A percentile compares a stretch with the other conserved stretches of the same genome.
phyloP scores from a whole-genome alignment of 2,797 vertebrate species.

The Loris lydekkerianus region DNA sequence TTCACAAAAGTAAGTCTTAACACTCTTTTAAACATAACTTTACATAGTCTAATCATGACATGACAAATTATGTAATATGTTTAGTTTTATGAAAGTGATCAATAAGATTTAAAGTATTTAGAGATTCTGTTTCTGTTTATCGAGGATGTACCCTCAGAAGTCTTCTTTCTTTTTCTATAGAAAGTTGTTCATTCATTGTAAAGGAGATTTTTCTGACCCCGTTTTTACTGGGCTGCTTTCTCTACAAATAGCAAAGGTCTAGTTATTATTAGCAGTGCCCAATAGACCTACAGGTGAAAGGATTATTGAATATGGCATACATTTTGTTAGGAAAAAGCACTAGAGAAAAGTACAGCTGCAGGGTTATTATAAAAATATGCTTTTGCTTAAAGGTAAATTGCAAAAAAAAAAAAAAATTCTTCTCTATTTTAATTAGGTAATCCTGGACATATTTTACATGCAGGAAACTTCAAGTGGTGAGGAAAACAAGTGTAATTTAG shows the following conservation, averaged over 20 bases:
- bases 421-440: constrained; percentile 75
- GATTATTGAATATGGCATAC: constrained; percentile 70
- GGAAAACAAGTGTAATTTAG: constrained; percentile 54
- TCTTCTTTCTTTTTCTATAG: not conserved
- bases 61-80: not conserved
- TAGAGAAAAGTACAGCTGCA: constrained; percentile 64
- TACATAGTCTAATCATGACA: not conserved
- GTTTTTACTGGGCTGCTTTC: constrained; percentile 70
- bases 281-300: constrained; percentile 70
- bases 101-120: not conserved
- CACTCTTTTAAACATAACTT: not conserved
- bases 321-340: constrained; percentile 79
- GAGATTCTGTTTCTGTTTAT: not conserved
- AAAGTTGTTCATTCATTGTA: constrained; percentile 5
- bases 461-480: constrained; percentile 31
- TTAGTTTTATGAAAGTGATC: constrained; percentile 47
- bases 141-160: not conserved
- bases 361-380: constrained; percentile 76
- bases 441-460: constrained; percentile 46
- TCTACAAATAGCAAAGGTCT: constrained; percentile 70
- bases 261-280: constrained; percentile 73
- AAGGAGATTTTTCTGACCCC: constrained; percentile 64
- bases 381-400: constrained; percentile 76
- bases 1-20: not conserved
- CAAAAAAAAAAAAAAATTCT: not conserved